phyloP scores from a whole-genome alignment of 2,113 vertebrate genomes.

The Colaptes auratus region DNA sequence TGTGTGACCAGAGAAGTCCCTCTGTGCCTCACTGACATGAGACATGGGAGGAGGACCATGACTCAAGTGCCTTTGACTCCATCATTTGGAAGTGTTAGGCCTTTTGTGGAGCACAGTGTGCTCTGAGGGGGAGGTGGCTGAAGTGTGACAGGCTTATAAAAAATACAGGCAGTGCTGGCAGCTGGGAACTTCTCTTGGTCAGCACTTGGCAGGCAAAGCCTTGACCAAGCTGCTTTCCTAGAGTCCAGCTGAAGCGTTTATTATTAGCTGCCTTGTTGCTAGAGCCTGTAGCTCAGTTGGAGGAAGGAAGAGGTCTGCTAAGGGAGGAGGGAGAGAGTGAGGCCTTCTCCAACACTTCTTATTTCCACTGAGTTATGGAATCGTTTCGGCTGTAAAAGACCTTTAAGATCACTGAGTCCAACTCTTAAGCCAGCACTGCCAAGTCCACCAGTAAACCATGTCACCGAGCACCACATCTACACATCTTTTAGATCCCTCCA shows the following conservation, averaged over 20 bases:
- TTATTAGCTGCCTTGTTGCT: constrained; percentile 52
- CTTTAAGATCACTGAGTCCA: neutral
- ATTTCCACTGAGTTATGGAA: neutral
- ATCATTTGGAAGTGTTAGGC: neutral
- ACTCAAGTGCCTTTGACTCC: neutral
- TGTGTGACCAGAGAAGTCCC: neutral
- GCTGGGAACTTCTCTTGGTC: constrained; percentile 66
- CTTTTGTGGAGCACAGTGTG: neutral
- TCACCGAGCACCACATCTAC: neutral
- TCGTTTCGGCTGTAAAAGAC: neutral
- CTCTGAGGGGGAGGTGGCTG: neutral
- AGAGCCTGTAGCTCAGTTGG: constrained; percentile 39
- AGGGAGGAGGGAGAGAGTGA: neutral
- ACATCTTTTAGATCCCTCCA: neutral
- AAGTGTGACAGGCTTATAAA: neutral
- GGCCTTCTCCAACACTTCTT: neutral
- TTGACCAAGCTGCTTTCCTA: constrained; percentile 59
- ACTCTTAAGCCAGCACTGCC: neutral
- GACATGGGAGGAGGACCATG: neutral
- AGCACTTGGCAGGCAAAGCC: constrained; percentile 59
- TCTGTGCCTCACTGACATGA: neutral
- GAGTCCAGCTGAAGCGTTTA: constrained; percentile 37
- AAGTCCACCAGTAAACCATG: neutral
- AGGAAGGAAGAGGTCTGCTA: constrained; percentile 26
- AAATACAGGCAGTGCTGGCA: constrained; percentile 57